Conservation (phyloP, 2,888 invertebrate genomes). For the Cryptophagus acutangulus region DNA sequence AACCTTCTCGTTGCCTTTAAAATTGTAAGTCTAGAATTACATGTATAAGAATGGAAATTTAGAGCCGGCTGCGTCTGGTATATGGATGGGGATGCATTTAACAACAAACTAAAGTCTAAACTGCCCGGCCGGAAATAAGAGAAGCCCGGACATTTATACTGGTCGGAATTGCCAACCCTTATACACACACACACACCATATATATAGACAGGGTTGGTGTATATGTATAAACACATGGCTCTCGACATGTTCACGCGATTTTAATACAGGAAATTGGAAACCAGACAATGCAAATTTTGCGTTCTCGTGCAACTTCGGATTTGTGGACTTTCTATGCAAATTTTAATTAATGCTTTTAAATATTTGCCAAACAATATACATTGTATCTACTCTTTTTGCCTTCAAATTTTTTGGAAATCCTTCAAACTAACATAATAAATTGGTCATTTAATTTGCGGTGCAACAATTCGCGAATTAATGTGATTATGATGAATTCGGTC, state of each 20-base stretch:
- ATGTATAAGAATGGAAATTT: conserved; percentile 30
- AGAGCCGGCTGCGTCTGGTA: conserved; percentile 21
- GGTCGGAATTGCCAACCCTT: conserved; percentile 33
- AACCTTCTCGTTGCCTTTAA: too few species aligned
- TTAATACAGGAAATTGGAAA: conserved; percentile 45
- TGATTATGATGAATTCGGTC: too few species aligned
- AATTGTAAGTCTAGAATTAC: too few species aligned
- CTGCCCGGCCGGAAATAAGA: conserved; percentile 42
- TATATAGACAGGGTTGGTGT: conserved; percentile 7
- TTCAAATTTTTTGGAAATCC: too few species aligned
- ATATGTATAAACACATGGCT: conserved; percentile 4
- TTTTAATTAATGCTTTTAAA: conserved; percentile 29
- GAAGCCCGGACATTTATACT: conserved; percentile 29
- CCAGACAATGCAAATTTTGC: conserved; percentile 39
- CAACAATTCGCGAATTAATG: too few species aligned
- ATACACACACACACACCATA: conserved; percentile 8
- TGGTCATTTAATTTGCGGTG: too few species aligned
- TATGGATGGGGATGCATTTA: conserved; percentile 11
- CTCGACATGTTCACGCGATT: conserved; percentile 24
- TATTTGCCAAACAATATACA: conserved; percentile 23
- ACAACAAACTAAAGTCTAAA: conserved; percentile 36
- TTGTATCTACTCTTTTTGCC: too few species aligned
- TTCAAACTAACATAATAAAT: too few species aligned
- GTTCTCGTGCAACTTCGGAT: conserved; percentile 17
- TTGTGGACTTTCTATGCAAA: conserved; percentile 31